Conservation (phyloP, 2,113 vertebrate species). For the Ochotona princeps region DNA sequence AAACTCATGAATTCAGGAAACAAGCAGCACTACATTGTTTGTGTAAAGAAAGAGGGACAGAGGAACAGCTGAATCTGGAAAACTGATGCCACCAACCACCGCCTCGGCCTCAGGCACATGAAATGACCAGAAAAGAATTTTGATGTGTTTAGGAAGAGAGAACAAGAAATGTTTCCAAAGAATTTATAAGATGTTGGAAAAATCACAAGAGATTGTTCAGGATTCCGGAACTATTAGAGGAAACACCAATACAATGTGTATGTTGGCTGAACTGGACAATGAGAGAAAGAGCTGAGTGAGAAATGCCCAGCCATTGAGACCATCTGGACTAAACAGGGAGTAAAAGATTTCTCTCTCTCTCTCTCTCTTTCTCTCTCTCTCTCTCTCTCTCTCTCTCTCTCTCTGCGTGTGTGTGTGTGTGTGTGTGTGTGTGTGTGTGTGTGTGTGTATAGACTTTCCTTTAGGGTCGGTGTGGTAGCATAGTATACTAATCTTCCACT, state of each 20-base stretch:
- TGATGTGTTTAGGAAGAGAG: background rate
- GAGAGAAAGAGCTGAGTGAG: background rate
- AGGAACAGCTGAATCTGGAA: background rate
- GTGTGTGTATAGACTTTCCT: too few relatives aligned
- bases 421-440: too few relatives aligned
- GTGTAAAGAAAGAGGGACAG: background rate
- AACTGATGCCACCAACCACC: background rate
- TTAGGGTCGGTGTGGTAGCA: too few relatives aligned
- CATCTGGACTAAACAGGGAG: too few relatives aligned
- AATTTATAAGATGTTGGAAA: background rate
- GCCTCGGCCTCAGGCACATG: background rate
- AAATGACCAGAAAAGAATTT: background rate
- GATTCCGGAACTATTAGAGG: background rate
- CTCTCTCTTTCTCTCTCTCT: too few relatives aligned
- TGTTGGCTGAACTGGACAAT: background rate
- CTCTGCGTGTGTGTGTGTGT: too few relatives aligned
- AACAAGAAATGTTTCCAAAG: constrained; percentile 14
- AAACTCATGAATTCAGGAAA: constrained; percentile 4
- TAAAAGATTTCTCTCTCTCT: too few relatives aligned
- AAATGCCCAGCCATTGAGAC: too few relatives aligned
- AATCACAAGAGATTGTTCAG: background rate
- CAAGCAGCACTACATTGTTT: background rate
- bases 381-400: too few relatives aligned
- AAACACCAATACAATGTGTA: background rate
- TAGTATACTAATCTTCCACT: too few relatives aligned